These are phyloP conservation scores for Leptinotarsa rubiginosa DNA, from an alignment of 2,888 invertebrate genomes.

Conservation along the genomic window DNA sequence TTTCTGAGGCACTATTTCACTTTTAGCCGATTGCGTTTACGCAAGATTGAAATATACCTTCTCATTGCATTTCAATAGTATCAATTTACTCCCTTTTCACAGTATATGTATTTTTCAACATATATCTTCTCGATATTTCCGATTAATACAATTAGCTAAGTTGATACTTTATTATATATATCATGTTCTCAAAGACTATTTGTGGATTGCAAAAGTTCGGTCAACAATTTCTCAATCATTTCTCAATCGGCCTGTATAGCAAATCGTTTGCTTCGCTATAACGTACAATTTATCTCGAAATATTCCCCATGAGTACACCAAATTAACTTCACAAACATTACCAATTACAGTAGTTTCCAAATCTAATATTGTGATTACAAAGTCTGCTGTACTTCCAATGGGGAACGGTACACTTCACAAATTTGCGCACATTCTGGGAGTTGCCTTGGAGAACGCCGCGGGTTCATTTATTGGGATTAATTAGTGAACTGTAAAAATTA, in stretches of 20 bases:
- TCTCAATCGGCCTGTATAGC: constrained; percentile 16
- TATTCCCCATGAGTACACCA: constrained; percentile 44
- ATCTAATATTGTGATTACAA: constrained; percentile 44
- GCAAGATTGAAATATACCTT: too few relatives aligned
- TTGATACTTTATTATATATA: too few relatives aligned
- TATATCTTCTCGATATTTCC: too few relatives aligned
- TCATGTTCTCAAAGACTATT: too few relatives aligned
- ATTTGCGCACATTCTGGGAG: constrained; percentile 22
- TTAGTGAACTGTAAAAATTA: constrained; percentile 42
- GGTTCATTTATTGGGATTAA: constrained; percentile 40
- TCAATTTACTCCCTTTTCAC: too few relatives aligned
- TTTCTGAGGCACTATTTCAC: too few relatives aligned
- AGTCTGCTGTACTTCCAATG: constrained; percentile 28
- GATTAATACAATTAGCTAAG: too few relatives aligned
- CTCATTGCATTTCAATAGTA: too few relatives aligned
- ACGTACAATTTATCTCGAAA: constrained; percentile 41
- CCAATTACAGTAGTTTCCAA: constrained; percentile 46
- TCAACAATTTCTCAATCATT: too few relatives aligned
- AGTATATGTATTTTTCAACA: too few relatives aligned
- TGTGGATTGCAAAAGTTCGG: too few relatives aligned
- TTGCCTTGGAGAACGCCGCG: constrained; percentile 29
- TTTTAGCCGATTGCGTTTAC: too few relatives aligned
- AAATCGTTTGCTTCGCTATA: constrained; percentile 26
- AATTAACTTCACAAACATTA: constrained; percentile 49
- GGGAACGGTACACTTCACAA: constrained; percentile 29